A percentile compares a stretch with the other conserved stretches of the same genome.
Evolutionary conservation across 2,797 vertebrate genomes (phyloP).

Genomic region (Dromococcyx pavoninus): DNA sequence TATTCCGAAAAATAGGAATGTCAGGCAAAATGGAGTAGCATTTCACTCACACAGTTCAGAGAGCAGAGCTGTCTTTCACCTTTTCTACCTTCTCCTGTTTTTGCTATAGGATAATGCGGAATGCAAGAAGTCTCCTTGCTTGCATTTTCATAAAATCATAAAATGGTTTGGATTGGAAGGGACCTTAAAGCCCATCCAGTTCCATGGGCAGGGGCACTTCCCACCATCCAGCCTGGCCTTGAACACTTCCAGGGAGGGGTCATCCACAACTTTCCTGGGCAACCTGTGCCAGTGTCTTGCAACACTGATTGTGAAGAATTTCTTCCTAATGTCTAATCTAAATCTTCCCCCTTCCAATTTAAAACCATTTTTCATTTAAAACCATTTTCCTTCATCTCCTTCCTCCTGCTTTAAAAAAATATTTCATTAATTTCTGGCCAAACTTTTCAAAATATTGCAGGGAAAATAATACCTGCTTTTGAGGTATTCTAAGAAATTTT

Average conservation of each 20-base stretch:
- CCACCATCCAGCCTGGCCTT: too few relatives aligned
- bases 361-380: too few relatives aligned
- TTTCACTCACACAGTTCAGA: background rate
- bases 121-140: background rate
- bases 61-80: background rate
- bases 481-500: background rate
- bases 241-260: too few relatives aligned
- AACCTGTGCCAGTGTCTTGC: too few relatives aligned
- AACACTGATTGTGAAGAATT: too few relatives aligned
- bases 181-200: too few relatives aligned
- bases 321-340: too few relatives aligned
- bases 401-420: slow-evolving; percentile 7
- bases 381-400: background rate
- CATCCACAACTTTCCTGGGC: too few relatives aligned
- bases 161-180: too few relatives aligned
- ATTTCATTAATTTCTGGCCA: slow-evolving; percentile 43
- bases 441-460: background rate
- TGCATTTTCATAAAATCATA: background rate
- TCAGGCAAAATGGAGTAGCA: background rate
- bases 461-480: background rate
- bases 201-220: too few relatives aligned
- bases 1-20: background rate
- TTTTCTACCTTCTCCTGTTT: background rate
- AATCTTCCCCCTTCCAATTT: too few relatives aligned
- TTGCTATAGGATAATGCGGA: background rate